Evolutionary conservation across 2,888 invertebrate species (phyloP).

Genomic region (Timandra comae): DNA sequence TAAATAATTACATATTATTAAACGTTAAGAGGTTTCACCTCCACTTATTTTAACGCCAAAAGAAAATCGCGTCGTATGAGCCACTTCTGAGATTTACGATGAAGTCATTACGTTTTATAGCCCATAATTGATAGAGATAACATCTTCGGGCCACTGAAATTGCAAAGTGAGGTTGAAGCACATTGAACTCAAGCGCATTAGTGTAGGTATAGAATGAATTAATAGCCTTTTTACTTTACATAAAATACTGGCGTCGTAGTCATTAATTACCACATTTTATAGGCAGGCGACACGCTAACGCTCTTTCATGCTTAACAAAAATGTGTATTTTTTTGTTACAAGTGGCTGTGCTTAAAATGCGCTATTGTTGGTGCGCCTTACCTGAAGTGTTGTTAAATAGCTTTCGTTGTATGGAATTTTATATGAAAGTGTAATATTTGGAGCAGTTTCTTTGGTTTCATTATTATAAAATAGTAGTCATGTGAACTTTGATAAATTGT

Average conservation of each 20-base stretch:
- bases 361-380: too few relatives aligned
- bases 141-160: conserved; percentile 65
- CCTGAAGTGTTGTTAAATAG: too few relatives aligned
- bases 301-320: conserved; percentile 45
- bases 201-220: conserved; percentile 50
- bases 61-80: conserved; percentile 70
- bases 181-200: conserved; percentile 62
- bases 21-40: conserved; percentile 45
- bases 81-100: conserved; percentile 63
- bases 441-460: too few relatives aligned
- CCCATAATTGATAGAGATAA: conserved; percentile 74
- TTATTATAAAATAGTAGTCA: too few relatives aligned
- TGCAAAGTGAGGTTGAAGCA: conserved; percentile 65
- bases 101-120: conserved; percentile 75
- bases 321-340: conserved; percentile 29
- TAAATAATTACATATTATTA: too few relatives aligned
- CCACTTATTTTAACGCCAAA: conserved; percentile 70
- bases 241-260: conserved; percentile 62
- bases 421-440: too few relatives aligned
- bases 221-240: conserved; percentile 50
- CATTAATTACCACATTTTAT: conserved; percentile 69
- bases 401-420: too few relatives aligned
- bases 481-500: too few relatives aligned
- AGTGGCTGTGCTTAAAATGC: too few relatives aligned
- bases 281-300: conserved; percentile 48